Evolutionary conservation across 1,140 invertebrate species (phyloP).

Genomic region (Metaphire vulgaris): DNA sequence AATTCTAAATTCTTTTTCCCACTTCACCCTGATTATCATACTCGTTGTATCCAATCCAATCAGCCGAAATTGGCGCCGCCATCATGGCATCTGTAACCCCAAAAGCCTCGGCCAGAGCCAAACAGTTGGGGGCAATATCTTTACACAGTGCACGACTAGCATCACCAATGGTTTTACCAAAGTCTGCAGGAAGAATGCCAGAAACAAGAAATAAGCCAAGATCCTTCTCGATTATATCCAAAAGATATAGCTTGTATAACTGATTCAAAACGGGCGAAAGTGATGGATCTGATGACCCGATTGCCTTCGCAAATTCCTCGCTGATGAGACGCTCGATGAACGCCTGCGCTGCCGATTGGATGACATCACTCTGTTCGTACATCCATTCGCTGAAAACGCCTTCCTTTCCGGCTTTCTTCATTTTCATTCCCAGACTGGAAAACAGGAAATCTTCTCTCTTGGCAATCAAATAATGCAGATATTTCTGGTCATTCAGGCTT

Average conservation of each 20-base stretch:
- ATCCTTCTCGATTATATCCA: constrained; percentile 36
- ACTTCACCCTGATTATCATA: constrained; percentile 42
- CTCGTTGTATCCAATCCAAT: constrained; percentile 45
- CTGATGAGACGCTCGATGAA: constrained; percentile 42
- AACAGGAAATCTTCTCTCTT: constrained; percentile 37
- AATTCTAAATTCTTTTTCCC: constrained; percentile 5
- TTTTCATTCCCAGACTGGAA: constrained; percentile 32
- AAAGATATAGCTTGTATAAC: constrained; percentile 38
- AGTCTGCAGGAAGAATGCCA: constrained; percentile 6
- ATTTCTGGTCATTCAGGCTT: constrained; percentile 28
- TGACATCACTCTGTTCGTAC: constrained; percentile 40
- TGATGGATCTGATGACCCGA: constrained; percentile 30
- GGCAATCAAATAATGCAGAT: constrained; percentile 36
- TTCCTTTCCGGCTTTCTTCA: constrained; percentile 38
- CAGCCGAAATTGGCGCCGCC: constrained; percentile 42
- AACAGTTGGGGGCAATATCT: constrained; percentile 35
- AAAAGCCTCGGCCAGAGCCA: constrained; percentile 42
- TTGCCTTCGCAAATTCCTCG: constrained; percentile 36
- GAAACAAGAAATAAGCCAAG: constrained; percentile 29
- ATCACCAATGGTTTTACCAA: constrained; percentile 5
- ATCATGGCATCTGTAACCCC: constrained; percentile 41
- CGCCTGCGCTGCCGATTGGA: constrained; percentile 41
- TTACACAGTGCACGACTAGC: constrained; percentile 34
- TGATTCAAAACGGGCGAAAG: constrained; percentile 34
- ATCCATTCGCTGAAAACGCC: constrained; percentile 44